A percentile compares a stretch with the other conserved stretches of the same genome.
phyloP scores from a whole-genome alignment of 2,888 invertebrate genomes.

The Macrosiphum euphorbiae region DNA sequence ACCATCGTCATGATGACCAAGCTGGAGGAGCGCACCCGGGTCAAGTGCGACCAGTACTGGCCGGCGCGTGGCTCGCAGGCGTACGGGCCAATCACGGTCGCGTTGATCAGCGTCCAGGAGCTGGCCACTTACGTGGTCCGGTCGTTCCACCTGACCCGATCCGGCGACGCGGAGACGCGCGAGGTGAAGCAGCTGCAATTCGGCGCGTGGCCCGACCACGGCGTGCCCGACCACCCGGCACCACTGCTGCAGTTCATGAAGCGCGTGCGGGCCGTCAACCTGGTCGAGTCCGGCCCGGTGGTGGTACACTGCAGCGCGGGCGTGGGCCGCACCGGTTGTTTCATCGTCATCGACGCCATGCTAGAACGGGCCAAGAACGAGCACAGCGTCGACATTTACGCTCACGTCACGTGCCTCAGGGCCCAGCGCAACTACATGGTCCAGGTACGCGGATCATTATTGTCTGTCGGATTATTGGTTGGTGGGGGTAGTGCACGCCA shows the following conservation, averaged over 20 bases:
- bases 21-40: constrained; percentile 94
- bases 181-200: constrained; percentile 98
- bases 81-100: constrained; percentile 95
- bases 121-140: constrained; percentile 98
- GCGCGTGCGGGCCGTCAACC: constrained; percentile 91
- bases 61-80: constrained; percentile 94
- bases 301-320: constrained; percentile 75
- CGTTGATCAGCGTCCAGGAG: constrained; percentile 95
- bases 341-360: constrained; percentile 99
- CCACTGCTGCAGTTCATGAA: constrained; percentile 97
- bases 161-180: constrained; percentile 84
- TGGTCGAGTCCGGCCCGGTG: constrained; percentile 70
- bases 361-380: constrained; percentile 96
- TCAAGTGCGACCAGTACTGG: constrained; percentile 99
- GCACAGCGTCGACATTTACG: constrained; percentile 98
- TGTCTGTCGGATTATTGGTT: neutral
- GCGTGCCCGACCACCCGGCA: constrained; percentile 98
- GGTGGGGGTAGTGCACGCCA: no score
- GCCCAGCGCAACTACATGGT: constrained; percentile 99
- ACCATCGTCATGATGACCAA: constrained; percentile 99
- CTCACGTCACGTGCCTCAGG: constrained; percentile 96
- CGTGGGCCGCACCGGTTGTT: constrained; percentile 95
- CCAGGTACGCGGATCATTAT: constrained; percentile 70
- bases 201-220: constrained; percentile 99
- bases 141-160: constrained; percentile 88